Evolutionary conservation across 2,113 vertebrate genomes (phyloP).

Genomic region (Podarcis muralis): DNA sequence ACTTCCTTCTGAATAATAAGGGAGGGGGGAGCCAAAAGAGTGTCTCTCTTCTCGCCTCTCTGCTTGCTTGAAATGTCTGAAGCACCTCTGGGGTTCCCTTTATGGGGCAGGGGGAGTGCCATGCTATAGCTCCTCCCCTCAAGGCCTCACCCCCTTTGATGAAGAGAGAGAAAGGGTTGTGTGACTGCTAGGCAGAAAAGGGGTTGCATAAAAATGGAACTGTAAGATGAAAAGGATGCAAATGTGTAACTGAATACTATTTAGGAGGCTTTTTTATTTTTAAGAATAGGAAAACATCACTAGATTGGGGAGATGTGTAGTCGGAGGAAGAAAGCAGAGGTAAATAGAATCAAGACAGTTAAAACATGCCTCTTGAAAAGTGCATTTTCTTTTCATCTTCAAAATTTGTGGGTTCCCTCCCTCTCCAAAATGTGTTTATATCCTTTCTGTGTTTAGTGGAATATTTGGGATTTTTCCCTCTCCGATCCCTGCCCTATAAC

Average conservation of each 20-base stretch:
- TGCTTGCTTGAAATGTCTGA: background rate
- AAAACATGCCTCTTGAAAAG: background rate
- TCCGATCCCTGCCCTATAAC: background rate
- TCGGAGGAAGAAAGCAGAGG: background rate
- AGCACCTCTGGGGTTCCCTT: background rate
- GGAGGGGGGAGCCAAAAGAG: too few relatives aligned
- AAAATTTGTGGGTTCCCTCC: background rate
- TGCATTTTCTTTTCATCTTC: background rate
- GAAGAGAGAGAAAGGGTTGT: background rate
- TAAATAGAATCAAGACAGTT: background rate
- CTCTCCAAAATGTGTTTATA: background rate
- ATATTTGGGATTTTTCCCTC: background rate
- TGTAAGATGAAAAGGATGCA: background rate
- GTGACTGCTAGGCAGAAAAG: background rate
- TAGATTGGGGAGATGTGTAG: background rate
- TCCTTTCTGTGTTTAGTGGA: background rate
- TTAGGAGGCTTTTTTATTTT: background rate
- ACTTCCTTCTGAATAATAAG: too few relatives aligned
- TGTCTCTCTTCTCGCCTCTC: background rate
- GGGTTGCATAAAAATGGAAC: background rate
- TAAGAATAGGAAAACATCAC: background rate
- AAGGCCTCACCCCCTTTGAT: background rate
- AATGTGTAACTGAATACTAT: background rate
- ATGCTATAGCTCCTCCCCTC: too few relatives aligned
- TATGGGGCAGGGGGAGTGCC: background rate